phyloP scores from a whole-genome alignment of 2,797 vertebrate species.

The Bradypodion pumilum region DNA sequence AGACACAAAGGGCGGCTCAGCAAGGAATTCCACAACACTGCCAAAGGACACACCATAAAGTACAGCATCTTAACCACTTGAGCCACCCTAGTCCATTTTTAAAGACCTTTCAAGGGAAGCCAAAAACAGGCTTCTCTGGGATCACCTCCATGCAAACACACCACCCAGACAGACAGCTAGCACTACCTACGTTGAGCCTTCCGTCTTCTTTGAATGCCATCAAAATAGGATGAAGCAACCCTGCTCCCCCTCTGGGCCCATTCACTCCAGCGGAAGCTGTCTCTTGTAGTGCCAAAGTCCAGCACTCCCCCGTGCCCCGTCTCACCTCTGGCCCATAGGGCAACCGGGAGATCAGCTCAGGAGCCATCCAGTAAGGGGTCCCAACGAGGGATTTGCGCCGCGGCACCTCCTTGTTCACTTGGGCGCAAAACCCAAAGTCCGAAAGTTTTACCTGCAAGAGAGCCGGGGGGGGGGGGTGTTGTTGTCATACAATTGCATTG shows the following conservation, averaged over 20 bases:
- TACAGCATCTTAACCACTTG: too few relatives aligned
- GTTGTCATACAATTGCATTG: too few relatives aligned
- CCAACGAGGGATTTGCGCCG: constrained; percentile 93
- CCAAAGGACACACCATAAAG: background rate
- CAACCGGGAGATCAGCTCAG: constrained; percentile 93
- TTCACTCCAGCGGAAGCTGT: too few relatives aligned
- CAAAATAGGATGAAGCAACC: background rate
- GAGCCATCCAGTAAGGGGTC: constrained; percentile 98
- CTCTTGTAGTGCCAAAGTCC: background rate
- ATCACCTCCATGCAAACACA: too few relatives aligned
- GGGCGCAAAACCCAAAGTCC: constrained; percentile 95
- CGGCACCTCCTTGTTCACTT: constrained; percentile 95
- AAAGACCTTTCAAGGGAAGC: background rate
- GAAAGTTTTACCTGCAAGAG: constrained; percentile 90
- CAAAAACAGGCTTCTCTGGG: background rate
- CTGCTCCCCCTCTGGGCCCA: background rate
- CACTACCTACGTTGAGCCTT: background rate
- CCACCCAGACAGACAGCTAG: background rate
- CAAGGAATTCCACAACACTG: background rate
- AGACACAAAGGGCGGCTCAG: background rate
- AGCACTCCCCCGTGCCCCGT: background rate
- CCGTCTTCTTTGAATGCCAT: background rate
- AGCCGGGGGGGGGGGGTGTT: background rate
- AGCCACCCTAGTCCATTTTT: too few relatives aligned
- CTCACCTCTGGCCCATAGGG: constrained; percentile 92